A percentile compares a stretch with the other conserved stretches of the same genome.
These are phyloP conservation scores for Haplotaxodon microlepis DNA, from an alignment of 2,113 vertebrate species.

Conservation along the genomic window DNA sequence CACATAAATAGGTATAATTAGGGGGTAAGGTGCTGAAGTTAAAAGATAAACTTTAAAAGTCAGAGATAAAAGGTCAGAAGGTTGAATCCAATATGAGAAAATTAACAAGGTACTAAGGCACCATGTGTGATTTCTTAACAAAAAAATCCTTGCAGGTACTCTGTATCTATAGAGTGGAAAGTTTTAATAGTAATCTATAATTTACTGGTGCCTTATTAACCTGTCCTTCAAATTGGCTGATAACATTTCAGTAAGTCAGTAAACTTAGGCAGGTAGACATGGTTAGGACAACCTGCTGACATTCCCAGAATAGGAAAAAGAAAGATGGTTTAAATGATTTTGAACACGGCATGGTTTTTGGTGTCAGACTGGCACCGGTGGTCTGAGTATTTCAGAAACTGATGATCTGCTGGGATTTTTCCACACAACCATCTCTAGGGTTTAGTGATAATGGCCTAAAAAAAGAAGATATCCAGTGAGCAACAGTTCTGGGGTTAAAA, in stretches of 20 bases:
- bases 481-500: not conserved
- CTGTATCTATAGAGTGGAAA: not conserved
- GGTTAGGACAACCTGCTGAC: not conserved
- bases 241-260: not conserved
- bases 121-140: not conserved
- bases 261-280: not conserved
- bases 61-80: not conserved
- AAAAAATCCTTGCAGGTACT: not conserved
- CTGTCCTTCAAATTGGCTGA: not conserved
- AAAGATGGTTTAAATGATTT: not conserved
- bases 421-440: not conserved
- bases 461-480: not conserved
- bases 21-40: not conserved
- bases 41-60: not conserved
- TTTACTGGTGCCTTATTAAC: not conserved
- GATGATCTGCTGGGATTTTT: not conserved
- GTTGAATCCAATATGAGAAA: not conserved
- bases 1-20: not conserved
- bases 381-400: not conserved
- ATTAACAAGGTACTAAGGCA: not conserved
- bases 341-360: not conserved
- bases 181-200: not conserved
- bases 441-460: not conserved
- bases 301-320: not conserved
- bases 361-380: not conserved